These are phyloP conservation scores for Epinephelus coioides DNA, from an alignment of 2,797 vertebrate species.

Conservation along the genomic window DNA sequence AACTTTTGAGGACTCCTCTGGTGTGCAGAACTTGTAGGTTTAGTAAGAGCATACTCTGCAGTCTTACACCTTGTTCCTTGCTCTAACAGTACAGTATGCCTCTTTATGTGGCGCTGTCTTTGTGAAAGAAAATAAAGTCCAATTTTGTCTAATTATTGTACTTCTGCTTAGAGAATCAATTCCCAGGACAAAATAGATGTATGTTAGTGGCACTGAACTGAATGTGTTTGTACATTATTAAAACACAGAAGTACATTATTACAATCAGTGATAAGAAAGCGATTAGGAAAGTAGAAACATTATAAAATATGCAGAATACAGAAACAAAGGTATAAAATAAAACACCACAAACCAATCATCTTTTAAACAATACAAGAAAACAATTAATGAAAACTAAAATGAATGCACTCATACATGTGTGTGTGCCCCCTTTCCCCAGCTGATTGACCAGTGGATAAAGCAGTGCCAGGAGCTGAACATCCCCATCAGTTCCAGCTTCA, in stretches of 20 bases:
- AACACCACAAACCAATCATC: background rate
- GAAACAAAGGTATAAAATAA: background rate
- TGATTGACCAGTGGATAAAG: slow-evolving; percentile 90
- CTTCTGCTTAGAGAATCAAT: background rate
- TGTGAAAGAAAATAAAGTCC: background rate
- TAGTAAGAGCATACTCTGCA: background rate
- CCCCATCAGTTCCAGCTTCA: slow-evolving; percentile 90
- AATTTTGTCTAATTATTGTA: background rate
- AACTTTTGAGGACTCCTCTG: background rate
- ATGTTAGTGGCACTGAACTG: background rate
- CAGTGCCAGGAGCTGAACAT: slow-evolving; percentile 87
- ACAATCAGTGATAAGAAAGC: background rate
- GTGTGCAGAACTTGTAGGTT: background rate
- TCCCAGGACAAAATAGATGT: background rate
- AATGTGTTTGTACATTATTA: slow-evolving; percentile 10
- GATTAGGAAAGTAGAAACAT: background rate
- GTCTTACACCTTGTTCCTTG: background rate
- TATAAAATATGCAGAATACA: background rate
- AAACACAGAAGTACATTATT: background rate
- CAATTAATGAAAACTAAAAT: background rate
- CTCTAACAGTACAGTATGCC: background rate
- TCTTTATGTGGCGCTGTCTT: background rate
- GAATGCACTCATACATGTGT: background rate
- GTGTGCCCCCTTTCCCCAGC: slow-evolving; percentile 70
- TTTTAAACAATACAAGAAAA: slow-evolving; percentile 3